Evolutionary conservation across 2,888 invertebrate genomes (phyloP), one percentile per base, ranked within the genome.

Genomic region (Tanypteryx hageni): DNA sequence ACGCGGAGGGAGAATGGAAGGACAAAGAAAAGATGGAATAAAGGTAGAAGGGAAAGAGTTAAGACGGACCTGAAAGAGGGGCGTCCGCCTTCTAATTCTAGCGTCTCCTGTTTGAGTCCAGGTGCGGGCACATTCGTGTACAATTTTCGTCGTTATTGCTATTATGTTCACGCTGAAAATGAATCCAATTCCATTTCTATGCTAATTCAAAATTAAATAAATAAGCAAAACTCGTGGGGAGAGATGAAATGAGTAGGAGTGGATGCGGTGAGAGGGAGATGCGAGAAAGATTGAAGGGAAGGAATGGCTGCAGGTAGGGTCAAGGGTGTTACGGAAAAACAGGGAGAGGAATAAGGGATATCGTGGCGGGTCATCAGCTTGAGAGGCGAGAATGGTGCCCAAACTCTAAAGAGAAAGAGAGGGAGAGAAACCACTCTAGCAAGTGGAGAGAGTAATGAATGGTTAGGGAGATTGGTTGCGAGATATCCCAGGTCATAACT

Each of bases 401-500:
- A 44, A 44, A 44, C 5, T 44, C 3, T 44, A 5, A 5, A 44
- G 44, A 44, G 5, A 44, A 44, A 3, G 44, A 44, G 44, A 44
- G 1, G n/a, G 68, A n/a, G 4, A 13, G 0, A n/a, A 22, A 68
- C 18, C 68, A 7, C 68, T 68, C 11, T 4, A 64, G 13, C 64
- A 18, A 64, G n/a, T 11, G 27, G 27, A 27, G 76, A 76, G 44
- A 3, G 27, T 76, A 76, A 76, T 27, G 22, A 76, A 76, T 76
- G 76, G 76, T 76, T 76, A 27, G 10, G 76, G 13, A 76, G 76
- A 76, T 76, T 27, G 76, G 11, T 22, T 13, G 76, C 27, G 8
- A 76, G 76, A 76, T 76, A 76, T 76, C 22, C 16, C 22, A 76
- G 76, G 76, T 22, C 22, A 76, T 76, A 76, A 76, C 76, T 76